Percentiles rank a stretch among this genome's conserved stretches.
phyloP scores from a whole-genome alignment of 1,140 invertebrate species.

The Acromyrmex echinatior region DNA sequence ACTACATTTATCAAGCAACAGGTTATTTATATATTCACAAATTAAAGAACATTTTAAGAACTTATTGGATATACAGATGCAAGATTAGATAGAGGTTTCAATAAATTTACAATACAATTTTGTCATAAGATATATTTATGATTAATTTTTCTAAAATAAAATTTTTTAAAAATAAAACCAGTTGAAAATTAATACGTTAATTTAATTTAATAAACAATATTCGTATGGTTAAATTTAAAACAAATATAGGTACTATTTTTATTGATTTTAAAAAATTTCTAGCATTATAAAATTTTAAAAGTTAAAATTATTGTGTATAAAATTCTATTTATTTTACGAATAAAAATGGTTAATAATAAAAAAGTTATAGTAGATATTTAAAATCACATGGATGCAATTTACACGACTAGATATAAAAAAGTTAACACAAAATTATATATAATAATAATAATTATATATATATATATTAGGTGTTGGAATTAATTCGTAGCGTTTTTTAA shows the following conservation, averaged over 20 bases:
- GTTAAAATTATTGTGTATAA: neutral
- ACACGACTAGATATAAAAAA: neutral
- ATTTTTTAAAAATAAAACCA: neutral
- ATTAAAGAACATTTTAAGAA: neutral
- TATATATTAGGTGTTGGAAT: too few relatives aligned
- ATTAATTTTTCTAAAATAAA: neutral
- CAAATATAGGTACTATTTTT: neutral
- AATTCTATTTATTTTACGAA: neutral
- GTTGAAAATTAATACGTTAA: neutral
- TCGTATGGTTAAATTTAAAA: neutral
- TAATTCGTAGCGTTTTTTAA: too few relatives aligned
- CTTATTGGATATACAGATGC: neutral
- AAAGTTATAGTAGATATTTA: neutral
- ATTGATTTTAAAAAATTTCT: neutral
- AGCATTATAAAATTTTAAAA: neutral
- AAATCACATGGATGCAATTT: neutral
- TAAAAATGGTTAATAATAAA: neutral
- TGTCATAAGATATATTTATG: neutral
- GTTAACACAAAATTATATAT: neutral
- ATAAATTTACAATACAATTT: neutral
- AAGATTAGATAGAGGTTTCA: neutral
- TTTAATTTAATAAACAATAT: neutral
- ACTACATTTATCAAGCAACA: constrained; percentile 54
- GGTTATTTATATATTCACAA: constrained; percentile 18
- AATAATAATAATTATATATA: neutral